Percentiles rank a stretch among this genome's conserved stretches.
Evolutionary conservation across 2,797 vertebrate species (phyloP).

Genomic region (Macroramphosus scolopax): DNA sequence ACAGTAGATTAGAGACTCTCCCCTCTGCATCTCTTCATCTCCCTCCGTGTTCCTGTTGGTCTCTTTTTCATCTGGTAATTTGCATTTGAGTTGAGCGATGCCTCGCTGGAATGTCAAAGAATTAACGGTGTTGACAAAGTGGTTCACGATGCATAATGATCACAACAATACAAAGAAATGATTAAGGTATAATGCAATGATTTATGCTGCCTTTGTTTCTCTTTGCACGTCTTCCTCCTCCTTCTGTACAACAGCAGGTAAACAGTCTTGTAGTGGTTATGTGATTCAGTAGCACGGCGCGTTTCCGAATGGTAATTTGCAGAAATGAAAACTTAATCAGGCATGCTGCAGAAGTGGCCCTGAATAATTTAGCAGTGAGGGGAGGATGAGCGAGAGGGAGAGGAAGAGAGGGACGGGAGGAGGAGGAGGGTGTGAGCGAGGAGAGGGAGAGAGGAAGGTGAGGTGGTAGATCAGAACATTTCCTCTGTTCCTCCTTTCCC

Average conservation of each 20-base stretch:
- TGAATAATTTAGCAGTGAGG: conserved; percentile 86
- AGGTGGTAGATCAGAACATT: conserved; percentile 15
- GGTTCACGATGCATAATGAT: conserved; percentile 63
- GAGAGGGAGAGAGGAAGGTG: no score
- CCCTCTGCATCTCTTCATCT: conserved; percentile 34
- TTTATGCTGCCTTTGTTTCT: conserved; percentile 67
- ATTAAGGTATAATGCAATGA: conserved; percentile 67
- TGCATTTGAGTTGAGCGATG: conserved; percentile 39
- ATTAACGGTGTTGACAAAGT: conserved; percentile 65
- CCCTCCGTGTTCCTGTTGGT: conserved; percentile 6
- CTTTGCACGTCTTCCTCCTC: conserved; percentile 40
- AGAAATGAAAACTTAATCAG: conserved; percentile 96
- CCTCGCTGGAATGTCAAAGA: conserved; percentile 30
- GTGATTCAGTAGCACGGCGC: conserved; percentile 75
- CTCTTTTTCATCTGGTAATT: conserved; percentile 31
- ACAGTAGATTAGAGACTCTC: conserved; percentile 78
- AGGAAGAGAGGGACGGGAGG: conserved; percentile 13
- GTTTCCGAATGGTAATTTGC: conserved; percentile 84
- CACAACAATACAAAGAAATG: conserved; percentile 70
- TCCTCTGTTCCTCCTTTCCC: not conserved
- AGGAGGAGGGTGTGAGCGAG: conserved; percentile 9
- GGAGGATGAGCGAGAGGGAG: no score
- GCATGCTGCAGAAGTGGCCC: conserved; percentile 81
- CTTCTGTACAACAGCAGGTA: conserved; percentile 73
- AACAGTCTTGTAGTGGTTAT: conserved; percentile 78